These are phyloP conservation scores for Dinocampus coccinellae DNA, from an alignment of 2,888 invertebrate genomes.

Conservation along the genomic window DNA sequence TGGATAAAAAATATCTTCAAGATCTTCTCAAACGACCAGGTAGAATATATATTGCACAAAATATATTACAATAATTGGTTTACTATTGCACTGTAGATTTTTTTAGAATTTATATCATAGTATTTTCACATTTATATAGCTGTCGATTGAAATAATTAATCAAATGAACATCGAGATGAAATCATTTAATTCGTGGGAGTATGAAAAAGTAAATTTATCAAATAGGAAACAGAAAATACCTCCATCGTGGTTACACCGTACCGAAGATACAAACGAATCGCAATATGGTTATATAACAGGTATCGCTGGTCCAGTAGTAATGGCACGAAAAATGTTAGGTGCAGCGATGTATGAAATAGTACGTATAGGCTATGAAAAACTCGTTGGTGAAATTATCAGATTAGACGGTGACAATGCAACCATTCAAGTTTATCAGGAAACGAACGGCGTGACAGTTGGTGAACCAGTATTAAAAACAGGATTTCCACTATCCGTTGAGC, in stretches of 20 bases:
- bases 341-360: slow-evolving; percentile 99
- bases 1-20: slow-evolving; percentile 59
- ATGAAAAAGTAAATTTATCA: neutral
- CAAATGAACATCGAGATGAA: neutral
- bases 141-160: neutral
- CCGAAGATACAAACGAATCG: slow-evolving; percentile 74
- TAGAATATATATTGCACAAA: slow-evolving; percentile 31
- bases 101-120: neutral
- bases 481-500: slow-evolving; percentile 96
- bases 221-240: neutral
- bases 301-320: slow-evolving; percentile 97
- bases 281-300: slow-evolving; percentile 92
- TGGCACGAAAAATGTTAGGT: slow-evolving; percentile 97
- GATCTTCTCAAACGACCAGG: slow-evolving; percentile 58
- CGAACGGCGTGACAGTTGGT: slow-evolving; percentile 96
- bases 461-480: slow-evolving; percentile 97
- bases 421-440: slow-evolving; percentile 95
- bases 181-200: neutral
- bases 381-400: slow-evolving; percentile 98
- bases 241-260: neutral
- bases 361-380: slow-evolving; percentile 93
- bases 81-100: neutral
- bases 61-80: neutral
- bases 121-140: neutral
- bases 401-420: slow-evolving; percentile 98